Base-by-base conservation (phyloP, 2,888 invertebrate species). In the Tridacna gigas region DNA sequence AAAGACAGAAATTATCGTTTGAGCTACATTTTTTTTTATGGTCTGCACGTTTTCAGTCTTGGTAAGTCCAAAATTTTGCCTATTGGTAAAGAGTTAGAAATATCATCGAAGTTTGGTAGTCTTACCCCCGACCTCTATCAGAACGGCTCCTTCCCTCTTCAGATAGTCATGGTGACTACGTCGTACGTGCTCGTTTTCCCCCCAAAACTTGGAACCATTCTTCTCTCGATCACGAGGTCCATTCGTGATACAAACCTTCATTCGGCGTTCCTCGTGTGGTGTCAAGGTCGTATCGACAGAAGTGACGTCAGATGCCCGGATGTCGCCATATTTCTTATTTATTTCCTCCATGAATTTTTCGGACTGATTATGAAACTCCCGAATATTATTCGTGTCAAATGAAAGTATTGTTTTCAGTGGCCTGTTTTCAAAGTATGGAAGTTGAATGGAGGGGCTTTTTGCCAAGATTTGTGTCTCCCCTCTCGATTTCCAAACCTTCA, bases 81-180 rank as follows among this genome's bases (percentile, higher is more conserved):
- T n/a, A n/a, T n/a, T n/a, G n/a, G n/a, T n/a, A n/a, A n/a, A n/a
- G n/a, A n/a, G n/a, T n/a, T n/a, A n/a, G n/a, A n/a, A n/a, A n/a
- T n/a, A n/a, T n/a, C n/a, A n/a, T 11, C 18, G 25, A 51, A 15
- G 61, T n/a, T 22, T n/a, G 7, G 25, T 25, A 7, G 3, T 74
- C 79, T 66, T 74, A 86, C 89, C 89, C 37, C 89, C 89, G 22
- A 87, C 82, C 51, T 89, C 89, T 11, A 89, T 82, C 60, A 89
- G 47, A 0, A 88, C 75, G 13, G 80, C 83, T n/a, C 80, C 67
- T 15, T 87, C 77, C 25, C 75, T 82, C 13, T 79, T 74, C 0
- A 89, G 77, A 73, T 88, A 89, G 5, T 63, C 74, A 65, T 89
- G 89, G 67, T 89, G 86, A 9, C 74, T 82, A 0, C 86, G 65